phyloP scores from a whole-genome alignment of 2,797 vertebrate genomes.

The Crax fasciolata region DNA sequence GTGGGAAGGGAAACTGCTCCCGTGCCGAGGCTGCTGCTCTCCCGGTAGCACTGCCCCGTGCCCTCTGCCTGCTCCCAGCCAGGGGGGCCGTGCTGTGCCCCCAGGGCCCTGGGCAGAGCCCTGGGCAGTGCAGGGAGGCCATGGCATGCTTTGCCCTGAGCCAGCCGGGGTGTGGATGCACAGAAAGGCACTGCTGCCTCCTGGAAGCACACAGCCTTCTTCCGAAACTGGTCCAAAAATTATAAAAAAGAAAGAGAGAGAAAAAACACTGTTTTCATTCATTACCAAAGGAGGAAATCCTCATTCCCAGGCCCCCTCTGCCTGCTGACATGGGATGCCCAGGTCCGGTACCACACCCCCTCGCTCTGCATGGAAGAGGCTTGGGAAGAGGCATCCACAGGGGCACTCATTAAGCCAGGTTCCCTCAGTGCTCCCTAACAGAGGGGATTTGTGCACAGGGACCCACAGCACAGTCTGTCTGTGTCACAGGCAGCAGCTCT shows the following conservation, averaged over 20 bases:
- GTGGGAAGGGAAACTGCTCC: constrained; percentile 41
- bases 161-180: background rate
- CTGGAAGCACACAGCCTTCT: background rate
- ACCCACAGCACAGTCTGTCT: accelerated
- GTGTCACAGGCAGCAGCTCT: background rate
- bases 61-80: background rate
- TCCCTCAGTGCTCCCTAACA: background rate
- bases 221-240: constrained; percentile 1
- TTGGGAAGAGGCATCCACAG: background rate
- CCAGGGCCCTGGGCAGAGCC: accelerated
- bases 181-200: background rate
- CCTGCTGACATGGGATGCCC: accelerated
- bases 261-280: background rate
- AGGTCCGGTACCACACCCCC: background rate
- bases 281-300: background rate
- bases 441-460: background rate
- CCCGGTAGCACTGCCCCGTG: background rate
- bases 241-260: background rate
- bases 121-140: background rate
- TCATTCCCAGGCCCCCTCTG: background rate
- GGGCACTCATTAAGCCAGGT: background rate
- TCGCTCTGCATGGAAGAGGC: background rate
- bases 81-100: background rate
- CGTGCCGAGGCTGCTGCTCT: constrained; percentile 44
- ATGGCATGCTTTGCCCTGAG: accelerated